Evolutionary conservation across 2,113 vertebrate genomes (phyloP), one percentile per base, ranked within the genome.

Genomic region (Mugil cephalus): DNA sequence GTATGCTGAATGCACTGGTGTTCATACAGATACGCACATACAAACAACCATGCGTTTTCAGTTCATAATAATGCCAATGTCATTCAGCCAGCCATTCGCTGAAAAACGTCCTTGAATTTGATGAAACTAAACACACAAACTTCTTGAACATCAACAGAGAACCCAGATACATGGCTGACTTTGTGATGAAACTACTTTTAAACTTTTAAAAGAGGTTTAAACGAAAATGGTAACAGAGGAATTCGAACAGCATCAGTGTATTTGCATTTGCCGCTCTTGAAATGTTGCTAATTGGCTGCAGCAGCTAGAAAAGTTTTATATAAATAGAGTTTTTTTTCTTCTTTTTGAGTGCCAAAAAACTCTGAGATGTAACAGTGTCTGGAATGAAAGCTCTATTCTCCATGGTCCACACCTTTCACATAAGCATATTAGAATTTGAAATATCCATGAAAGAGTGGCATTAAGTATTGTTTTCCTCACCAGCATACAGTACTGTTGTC

Each of bases 61-160:
- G 10, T 51, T 15, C 24, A 24, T 10, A 19, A 47, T 2, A 13
- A n/a, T 4, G 10, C 24, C 43, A 61, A 75, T 4, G 35, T 24
- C 4, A 15, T 34, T 30, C 59, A 47, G 15, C 15, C 24, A 30
- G 24, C 24, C 24, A 30, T 46, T 53, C 30, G 10, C 1, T 11
- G 6, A 62, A 30, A 24, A 58, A 50, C 1, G 7, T 0, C 24
- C 10, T 15, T 43, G 4, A 56, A 34, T 53, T 34, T 63, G 17
- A 50, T 59, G 21, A 74, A 77, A 54, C 30, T 58, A 2, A 12
- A n/a, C n/a, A n/a, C n/a, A n/a, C n/a, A n/a, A 34, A 64, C 47
- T 47, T 18, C 4, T 42, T 4, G 69, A 40, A 65, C 12, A 55
- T 19, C 39, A 47, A 56, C 14, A 42, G 9, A 50, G 2, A 50